Evolutionary conservation across 2,113 vertebrate genomes (phyloP).

Genomic region (Otus sunia): DNA sequence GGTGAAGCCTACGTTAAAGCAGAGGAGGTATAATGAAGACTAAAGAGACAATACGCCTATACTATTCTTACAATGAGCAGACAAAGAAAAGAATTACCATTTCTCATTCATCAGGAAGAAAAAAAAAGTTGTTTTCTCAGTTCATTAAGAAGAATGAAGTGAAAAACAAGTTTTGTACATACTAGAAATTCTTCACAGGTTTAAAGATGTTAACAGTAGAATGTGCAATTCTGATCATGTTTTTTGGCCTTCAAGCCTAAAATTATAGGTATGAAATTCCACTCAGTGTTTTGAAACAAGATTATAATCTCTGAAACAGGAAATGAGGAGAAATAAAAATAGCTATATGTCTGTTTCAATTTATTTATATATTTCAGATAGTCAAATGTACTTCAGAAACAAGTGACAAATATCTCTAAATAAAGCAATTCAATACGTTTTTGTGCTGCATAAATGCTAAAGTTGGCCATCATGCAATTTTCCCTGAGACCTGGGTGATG

Average conservation of each 20-base stretch:
- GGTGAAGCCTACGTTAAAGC: background rate
- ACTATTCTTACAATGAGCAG: background rate
- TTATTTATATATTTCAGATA: background rate
- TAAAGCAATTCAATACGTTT: background rate
- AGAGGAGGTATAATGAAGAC: background rate
- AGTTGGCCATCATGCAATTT: background rate
- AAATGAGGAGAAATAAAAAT: background rate
- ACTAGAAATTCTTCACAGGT: background rate
- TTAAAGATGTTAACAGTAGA: background rate
- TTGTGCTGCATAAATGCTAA: background rate
- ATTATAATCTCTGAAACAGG: background rate
- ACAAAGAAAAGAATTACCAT: background rate
- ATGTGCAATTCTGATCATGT: background rate
- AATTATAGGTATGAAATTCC: background rate
- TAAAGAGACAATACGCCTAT: background rate
- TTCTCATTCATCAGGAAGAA: background rate
- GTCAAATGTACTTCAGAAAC: background rate
- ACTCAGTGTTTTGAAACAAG: background rate
- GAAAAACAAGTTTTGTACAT: background rate
- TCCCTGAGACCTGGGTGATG: background rate
- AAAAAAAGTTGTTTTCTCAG: background rate
- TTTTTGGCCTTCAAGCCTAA: background rate
- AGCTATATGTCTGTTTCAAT: rapidly evolving
- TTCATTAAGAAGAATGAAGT: background rate
- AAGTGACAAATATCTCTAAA: background rate